Conservation (phyloP, 92 coral and sea anemone species). For the Siderastrea siderea region DNA sequence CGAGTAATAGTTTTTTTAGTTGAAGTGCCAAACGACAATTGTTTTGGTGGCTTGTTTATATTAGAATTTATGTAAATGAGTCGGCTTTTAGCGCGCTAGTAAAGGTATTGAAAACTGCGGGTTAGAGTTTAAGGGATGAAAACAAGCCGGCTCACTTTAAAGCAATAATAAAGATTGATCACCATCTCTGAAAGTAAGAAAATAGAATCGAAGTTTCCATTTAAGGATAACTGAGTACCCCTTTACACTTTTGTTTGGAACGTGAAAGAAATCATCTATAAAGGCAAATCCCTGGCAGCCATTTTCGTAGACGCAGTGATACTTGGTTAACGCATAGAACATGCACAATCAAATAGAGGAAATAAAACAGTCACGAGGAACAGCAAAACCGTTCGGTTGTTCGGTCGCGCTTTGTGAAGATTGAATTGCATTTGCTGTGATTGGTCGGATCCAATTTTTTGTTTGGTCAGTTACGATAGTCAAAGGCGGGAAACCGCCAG, state of each 20-base stretch:
- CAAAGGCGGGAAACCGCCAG: too few species aligned
- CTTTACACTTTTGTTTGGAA: too few species aligned
- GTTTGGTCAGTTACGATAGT: too few species aligned
- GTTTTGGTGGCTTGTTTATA: background rate
- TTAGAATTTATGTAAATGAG: background rate
- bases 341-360: too few species aligned
- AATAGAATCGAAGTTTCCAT: background rate
- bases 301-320: too few species aligned
- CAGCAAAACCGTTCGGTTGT: too few species aligned
- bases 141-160: background rate
- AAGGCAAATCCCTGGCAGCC: too few species aligned
- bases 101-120: background rate
- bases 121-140: background rate
- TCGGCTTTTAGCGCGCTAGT: background rate
- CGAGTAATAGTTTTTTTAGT: background rate
- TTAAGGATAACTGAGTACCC: too few species aligned
- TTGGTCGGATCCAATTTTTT: background rate
- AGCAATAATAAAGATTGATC: background rate
- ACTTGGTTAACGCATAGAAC: too few species aligned
- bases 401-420: too few species aligned
- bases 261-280: too few species aligned
- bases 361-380: too few species aligned
- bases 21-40: background rate
- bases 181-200: background rate
- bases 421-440: background rate